Base-by-base conservation (phyloP, 2,888 invertebrate genomes). In the Allolobophora icterica region DNA sequence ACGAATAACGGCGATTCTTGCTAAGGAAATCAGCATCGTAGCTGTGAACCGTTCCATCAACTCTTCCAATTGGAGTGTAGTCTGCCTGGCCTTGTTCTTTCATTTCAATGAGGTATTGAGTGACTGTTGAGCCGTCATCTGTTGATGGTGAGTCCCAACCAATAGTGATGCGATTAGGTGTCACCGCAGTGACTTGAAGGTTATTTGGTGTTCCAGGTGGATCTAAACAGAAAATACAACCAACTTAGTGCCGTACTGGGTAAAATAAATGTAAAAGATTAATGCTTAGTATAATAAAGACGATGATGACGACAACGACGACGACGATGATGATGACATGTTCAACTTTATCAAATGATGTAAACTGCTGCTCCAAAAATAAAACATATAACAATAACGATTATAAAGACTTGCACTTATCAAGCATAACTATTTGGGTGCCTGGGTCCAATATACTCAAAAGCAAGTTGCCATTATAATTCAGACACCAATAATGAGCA, bases 1-100 rank as follows among this genome's bases (percentile, higher is more conserved):
- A 98, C 94, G 97, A 97, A 95, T 98, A 98, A 17, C 90, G 71
- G 38, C 90, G 84, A 52, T 92, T 92, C 17, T 83, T 89, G 34
- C 84, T 45, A 30, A 92, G 58, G 42, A 91, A 91, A 89, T 91
- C 91, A 52, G 89, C 91, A 5, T 24, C 89, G 89, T 91, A 91
- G 30, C 84, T 89, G 71, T 30, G 90, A 30, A 34, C 84, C 42
- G 71, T 91, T 40, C 91, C 91, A 84, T 91, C 91, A 42, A 91
- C 91, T 30, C 91, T 52, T 40, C 91, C 91, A 91, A 89, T 84
- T 8, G 91, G 91, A n/a, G 35, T 35, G 84, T 38, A 91, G 21
- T 91, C 92, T 33, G 71, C 71, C 17, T 92, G 92, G 33, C 83
- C 89, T 33, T 90, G 83, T 15, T 71, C 90, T 58, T 83, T 89